phyloP scores from a whole-genome alignment of 2,797 vertebrate species.

The Carapus acus region DNA sequence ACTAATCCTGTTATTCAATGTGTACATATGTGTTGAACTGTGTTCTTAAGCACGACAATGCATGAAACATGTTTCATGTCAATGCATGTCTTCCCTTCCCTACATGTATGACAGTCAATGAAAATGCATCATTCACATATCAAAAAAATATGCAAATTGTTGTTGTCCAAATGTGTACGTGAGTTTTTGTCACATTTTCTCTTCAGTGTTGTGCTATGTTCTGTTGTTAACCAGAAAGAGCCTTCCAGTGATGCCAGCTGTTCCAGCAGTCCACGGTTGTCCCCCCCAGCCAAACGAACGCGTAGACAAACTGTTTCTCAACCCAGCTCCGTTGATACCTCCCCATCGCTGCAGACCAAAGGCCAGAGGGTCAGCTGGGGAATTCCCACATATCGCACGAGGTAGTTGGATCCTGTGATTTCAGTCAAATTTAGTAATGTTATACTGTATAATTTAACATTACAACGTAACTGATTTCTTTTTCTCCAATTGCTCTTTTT shows the following conservation, averaged over 20 bases:
- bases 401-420: conserved; percentile 64
- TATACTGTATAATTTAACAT: too few species aligned
- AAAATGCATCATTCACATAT: too few species aligned
- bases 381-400: conserved; percentile 86
- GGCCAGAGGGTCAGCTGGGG: conserved; percentile 91
- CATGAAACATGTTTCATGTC: too few species aligned
- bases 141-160: too few species aligned
- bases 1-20: too few species aligned
- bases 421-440: too few species aligned
- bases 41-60: too few species aligned
- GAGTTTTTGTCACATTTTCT: background rate
- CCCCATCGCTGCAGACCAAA: conserved; percentile 83
- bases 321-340: conserved; percentile 93
- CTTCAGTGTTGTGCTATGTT: conserved; percentile 6
- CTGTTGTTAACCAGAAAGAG: conserved; percentile 78
- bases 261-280: conserved; percentile 85
- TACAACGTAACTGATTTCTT: too few species aligned
- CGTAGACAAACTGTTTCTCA: conserved; percentile 86
- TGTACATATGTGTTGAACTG: too few species aligned
- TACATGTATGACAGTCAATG: too few species aligned
- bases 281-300: conserved; percentile 88
- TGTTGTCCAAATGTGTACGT: background rate
- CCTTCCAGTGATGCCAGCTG: conserved; percentile 85
- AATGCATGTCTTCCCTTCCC: too few species aligned
- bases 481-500: too few species aligned